These are phyloP conservation scores for Phaonia tiefii DNA, from an alignment of 2,888 invertebrate species.

Conservation along the genomic window DNA sequence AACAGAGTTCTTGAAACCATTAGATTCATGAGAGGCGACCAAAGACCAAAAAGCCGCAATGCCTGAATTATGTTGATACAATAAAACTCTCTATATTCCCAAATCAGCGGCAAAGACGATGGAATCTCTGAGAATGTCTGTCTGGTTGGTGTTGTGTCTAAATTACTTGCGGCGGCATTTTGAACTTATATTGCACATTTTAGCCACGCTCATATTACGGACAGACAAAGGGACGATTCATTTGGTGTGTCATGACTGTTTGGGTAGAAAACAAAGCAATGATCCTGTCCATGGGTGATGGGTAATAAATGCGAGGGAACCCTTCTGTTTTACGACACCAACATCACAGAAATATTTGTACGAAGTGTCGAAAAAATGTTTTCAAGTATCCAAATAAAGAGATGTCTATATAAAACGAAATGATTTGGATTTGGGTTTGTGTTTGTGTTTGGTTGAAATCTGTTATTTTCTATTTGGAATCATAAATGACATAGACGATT, in stretches of 20 bases:
- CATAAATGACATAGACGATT: slow-evolving; percentile 77
- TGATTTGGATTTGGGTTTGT: slow-evolving; percentile 50
- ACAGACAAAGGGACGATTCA: slow-evolving; percentile 11
- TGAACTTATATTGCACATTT: slow-evolving; percentile 78
- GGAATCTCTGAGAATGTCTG: slow-evolving; percentile 41
- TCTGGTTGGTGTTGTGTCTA: slow-evolving; percentile 48
- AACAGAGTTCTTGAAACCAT: slow-evolving; percentile 56
- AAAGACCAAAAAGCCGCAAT: slow-evolving; percentile 72
- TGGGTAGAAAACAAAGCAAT: slow-evolving; percentile 32
- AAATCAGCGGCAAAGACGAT: slow-evolving; percentile 49
- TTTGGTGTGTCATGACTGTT: slow-evolving; percentile 60
- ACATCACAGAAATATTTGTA: slow-evolving; percentile 52
- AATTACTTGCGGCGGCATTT: slow-evolving; percentile 77
- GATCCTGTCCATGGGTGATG: slow-evolving; percentile 57
- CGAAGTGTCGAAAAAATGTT: slow-evolving; percentile 47
- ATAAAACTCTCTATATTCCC: slow-evolving; percentile 58
- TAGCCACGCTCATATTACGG: slow-evolving; percentile 72
- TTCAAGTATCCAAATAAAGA: slow-evolving; percentile 60
- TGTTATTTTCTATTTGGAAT: slow-evolving; percentile 59
- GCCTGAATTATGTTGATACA: slow-evolving; percentile 49
- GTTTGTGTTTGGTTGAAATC: too few species aligned
- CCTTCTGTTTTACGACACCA: slow-evolving; percentile 61
- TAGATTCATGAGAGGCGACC: slow-evolving; percentile 51
- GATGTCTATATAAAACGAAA: slow-evolving; percentile 72
- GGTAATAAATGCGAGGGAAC: slow-evolving; percentile 74